A percentile compares a stretch with the other conserved stretches of the same genome.
These are phyloP conservation scores for Oenanthe oenanthe DNA, from an alignment of 2,113 vertebrate genomes.

Conservation along the genomic window DNA sequence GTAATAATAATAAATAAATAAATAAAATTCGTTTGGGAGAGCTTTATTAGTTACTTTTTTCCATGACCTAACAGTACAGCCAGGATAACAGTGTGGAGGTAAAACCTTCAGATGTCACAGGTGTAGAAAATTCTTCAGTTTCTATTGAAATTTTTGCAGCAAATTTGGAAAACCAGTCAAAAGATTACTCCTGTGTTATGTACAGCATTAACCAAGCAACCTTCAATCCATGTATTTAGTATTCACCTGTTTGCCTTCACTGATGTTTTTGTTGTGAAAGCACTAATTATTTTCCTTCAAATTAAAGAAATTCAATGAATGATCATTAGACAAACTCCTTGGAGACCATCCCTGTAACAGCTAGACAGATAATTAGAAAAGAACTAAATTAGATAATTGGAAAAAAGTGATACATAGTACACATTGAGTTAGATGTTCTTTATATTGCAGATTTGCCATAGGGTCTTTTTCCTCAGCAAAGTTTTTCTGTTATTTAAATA, in stretches of 20 bases:
- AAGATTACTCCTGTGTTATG: background rate
- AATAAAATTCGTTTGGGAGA: background rate
- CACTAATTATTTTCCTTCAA: constrained; percentile 74
- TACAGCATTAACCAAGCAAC: background rate
- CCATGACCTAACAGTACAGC: background rate
- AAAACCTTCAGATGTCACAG: background rate
- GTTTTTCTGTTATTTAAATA: background rate
- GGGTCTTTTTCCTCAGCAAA: background rate
- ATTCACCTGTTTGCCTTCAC: constrained; percentile 62
- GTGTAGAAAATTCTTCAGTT: background rate
- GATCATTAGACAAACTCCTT: constrained; percentile 1
- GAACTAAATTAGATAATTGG: background rate
- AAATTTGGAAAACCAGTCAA: background rate
- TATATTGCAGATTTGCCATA: background rate
- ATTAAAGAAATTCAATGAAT: constrained; percentile 62
- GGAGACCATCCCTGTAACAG: constrained; percentile 19
- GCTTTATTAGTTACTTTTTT: background rate
- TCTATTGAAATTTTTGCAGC: background rate
- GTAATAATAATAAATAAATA: background rate
- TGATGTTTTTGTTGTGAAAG: constrained; percentile 55
- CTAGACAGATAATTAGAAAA: background rate
- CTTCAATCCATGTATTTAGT: background rate
- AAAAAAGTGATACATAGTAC: background rate
- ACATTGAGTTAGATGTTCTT: background rate
- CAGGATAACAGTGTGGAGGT: background rate